Evolutionary conservation across 2,113 vertebrate genomes (phyloP).

Genomic region (Cyanoramphus novaezelandiae): DNA sequence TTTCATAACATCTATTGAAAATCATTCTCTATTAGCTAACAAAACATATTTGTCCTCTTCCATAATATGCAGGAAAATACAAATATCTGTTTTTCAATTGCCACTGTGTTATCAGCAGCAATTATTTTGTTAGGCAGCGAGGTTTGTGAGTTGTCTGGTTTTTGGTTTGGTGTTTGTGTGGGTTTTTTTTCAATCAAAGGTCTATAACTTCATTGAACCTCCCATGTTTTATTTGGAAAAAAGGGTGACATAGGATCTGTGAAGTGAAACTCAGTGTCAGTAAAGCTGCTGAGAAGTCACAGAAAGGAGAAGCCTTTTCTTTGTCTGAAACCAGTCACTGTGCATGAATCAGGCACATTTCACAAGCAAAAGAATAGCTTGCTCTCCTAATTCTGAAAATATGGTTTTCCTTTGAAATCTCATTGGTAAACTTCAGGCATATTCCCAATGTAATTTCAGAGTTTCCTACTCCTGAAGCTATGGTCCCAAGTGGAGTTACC

Average conservation of each 20-base stretch:
- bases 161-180: neutral
- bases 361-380: neutral
- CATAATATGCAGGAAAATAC: neutral
- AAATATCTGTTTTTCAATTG: neutral
- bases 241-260: neutral
- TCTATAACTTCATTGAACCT: neutral
- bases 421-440: neutral
- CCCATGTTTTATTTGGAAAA: neutral
- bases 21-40: neutral
- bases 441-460: neutral
- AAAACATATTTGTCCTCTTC: neutral
- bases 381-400: neutral
- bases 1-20: neutral
- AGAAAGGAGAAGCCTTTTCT: conserved; percentile 30
- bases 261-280: conserved; percentile 20
- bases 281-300: conserved; percentile 5
- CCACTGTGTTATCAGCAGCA: neutral
- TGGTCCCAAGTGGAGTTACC: neutral
- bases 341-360: conserved; percentile 1
- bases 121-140: neutral
- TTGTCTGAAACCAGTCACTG: conserved; percentile 17
- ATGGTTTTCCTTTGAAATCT: neutral
- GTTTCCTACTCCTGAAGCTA: neutral
- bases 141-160: neutral
- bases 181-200: neutral